Evolutionary conservation across 1,140 invertebrate species (phyloP).

Genomic region (Tenebrio molitor): DNA sequence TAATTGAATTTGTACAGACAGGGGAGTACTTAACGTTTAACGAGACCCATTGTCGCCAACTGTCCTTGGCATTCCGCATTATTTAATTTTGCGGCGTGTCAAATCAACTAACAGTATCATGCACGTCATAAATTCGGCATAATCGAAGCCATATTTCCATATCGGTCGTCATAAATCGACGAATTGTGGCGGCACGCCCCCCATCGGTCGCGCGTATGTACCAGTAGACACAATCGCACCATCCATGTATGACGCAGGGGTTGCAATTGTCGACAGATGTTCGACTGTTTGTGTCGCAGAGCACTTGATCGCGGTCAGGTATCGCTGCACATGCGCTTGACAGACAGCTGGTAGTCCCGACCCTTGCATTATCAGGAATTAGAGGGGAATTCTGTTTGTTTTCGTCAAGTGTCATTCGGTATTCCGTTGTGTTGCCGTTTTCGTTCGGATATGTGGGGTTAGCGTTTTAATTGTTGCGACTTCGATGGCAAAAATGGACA

Average conservation of each 20-base stretch:
- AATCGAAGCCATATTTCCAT: slow-evolving; percentile 34
- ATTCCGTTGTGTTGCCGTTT: slow-evolving; percentile 24
- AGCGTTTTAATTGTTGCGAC: slow-evolving; percentile 9
- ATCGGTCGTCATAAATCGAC: slow-evolving; percentile 17
- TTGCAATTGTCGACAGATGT: slow-evolving; percentile 44
- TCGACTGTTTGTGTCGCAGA: slow-evolving; percentile 39
- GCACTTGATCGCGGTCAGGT: slow-evolving; percentile 43
- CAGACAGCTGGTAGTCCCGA: slow-evolving; percentile 32
- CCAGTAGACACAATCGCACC: slow-evolving; percentile 5
- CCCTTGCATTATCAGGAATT: slow-evolving; percentile 40
- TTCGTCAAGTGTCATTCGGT: slow-evolving; percentile 42
- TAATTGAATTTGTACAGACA: slow-evolving; percentile 19
- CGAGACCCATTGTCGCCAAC: slow-evolving; percentile 43
- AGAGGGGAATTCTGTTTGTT: slow-evolving; percentile 42
- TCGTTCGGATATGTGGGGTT: slow-evolving; percentile 5
- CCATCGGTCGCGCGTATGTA: slow-evolving; percentile 10
- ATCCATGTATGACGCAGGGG: slow-evolving; percentile 23
- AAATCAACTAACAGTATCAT: slow-evolving; percentile 33
- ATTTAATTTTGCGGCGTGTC: slow-evolving; percentile 45
- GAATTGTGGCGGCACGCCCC: neutral
- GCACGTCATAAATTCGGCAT: slow-evolving; percentile 36
- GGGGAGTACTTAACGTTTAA: slow-evolving; percentile 37
- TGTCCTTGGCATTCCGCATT: slow-evolving; percentile 41
- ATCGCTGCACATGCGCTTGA: slow-evolving; percentile 17
- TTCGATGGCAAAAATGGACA: slow-evolving; percentile 2